Evolutionary conservation across 2,113 vertebrate species (phyloP).

Genomic region (Leptocoma aspasia): DNA sequence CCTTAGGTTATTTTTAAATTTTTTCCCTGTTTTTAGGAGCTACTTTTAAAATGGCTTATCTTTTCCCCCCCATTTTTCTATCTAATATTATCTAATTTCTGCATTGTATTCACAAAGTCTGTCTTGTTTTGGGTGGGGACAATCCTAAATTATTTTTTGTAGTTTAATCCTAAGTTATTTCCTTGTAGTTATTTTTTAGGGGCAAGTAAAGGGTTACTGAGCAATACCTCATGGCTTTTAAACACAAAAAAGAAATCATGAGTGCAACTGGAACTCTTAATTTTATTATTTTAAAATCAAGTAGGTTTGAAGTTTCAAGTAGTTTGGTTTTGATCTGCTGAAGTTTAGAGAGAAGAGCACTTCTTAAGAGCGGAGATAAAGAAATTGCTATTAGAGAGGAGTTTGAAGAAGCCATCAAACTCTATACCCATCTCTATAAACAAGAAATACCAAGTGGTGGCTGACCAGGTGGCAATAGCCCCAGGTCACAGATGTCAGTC

Average conservation of each 20-base stretch:
- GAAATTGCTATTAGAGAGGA: neutral
- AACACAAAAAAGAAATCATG: too few relatives aligned
- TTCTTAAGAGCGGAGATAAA: neutral
- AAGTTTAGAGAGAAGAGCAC: neutral
- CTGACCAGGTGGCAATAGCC: neutral
- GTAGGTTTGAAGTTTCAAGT: neutral
- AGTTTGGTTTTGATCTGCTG: neutral
- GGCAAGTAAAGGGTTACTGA: too few relatives aligned
- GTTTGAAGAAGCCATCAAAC: neutral
- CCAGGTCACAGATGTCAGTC: neutral
- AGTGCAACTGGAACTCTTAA: too few relatives aligned
- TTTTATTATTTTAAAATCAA: too few relatives aligned
- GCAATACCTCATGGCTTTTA: too few relatives aligned
- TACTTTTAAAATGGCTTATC: neutral
- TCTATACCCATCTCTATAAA: neutral
- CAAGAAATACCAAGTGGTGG: neutral
- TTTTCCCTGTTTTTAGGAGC: neutral
- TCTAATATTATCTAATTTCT: neutral
- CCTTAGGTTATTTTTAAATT: too few relatives aligned
- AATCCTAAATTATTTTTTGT: too few relatives aligned
- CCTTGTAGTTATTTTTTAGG: too few relatives aligned
- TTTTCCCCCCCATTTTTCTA: rapidly evolving
- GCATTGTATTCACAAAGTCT: neutral
- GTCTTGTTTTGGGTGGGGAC: too few relatives aligned
- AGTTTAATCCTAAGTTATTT: too few relatives aligned